Evolutionary conservation across 2,888 invertebrate species (phyloP), one percentile per base, ranked within the genome.

Genomic region (Agrochola macilenta): DNA sequence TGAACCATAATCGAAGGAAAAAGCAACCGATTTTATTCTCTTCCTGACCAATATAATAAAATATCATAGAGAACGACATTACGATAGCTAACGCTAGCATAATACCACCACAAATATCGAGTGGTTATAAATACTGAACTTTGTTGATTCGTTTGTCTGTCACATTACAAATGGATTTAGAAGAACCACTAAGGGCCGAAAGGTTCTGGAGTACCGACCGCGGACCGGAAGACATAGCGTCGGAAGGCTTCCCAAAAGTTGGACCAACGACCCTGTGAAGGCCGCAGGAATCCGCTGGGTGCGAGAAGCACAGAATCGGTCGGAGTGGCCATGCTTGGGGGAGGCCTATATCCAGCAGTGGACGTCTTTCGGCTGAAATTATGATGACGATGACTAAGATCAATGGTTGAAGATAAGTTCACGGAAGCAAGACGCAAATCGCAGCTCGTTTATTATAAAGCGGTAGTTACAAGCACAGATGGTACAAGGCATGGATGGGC

Each of bases 61-160:
- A 54, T 7, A 14, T 52, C 8, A 52, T 26, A 30, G 46, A 39
- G 14, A 60, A 64, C n/a, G 23, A 46, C 46, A 61, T 69, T 74
- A 69, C n/a, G n/a, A n/a, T 66, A 75, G 65, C 65, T 65, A 75
- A 66, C 65, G 52, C 54, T 43, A n/a, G 5, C 30, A 65, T 65
- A 74, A 79, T 43, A 57, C 20, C 52, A n/a, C n/a, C 66, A 75
- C 69, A 58, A 79, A 80, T 65, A 65, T 74, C 69, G 35, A 8
- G 23, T 26, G 17, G 68, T 43, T 63, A 64, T 64, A 63, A 43
- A 43, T 66, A 68, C 8, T 23, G 5, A 79, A 52, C 35, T 58
- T 63, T 26, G 54, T 57, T 46, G 60, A 43, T 39, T 70, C 12
- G 39, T 43, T 52, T 49, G 49, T 43, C 20, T 23, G 30, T 9